Percentiles rank a stretch among this genome's conserved stretches.
These are phyloP conservation scores for Heliconius hortense DNA, from an alignment of 2,888 invertebrate species.

Conservation along the genomic window DNA sequence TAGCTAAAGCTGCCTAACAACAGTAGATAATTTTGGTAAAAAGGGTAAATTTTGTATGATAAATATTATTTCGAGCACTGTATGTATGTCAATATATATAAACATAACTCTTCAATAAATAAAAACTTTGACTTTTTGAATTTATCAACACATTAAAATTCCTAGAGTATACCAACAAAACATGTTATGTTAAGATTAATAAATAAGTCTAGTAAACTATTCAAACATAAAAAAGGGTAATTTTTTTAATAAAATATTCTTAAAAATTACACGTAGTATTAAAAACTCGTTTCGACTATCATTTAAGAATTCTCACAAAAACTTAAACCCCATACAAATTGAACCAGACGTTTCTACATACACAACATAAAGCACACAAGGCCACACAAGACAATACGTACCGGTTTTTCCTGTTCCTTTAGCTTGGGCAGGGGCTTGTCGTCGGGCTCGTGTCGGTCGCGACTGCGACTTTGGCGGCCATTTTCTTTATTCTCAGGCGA, in stretches of 20 bases:
- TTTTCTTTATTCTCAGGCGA: constrained; percentile 47
- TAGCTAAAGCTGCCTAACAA: background rate
- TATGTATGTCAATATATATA: no score
- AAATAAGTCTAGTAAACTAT: background rate
- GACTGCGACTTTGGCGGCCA: constrained; percentile 62
- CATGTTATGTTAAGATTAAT: background rate
- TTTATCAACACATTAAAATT: no score
- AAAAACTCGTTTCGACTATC: background rate
- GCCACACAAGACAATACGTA: constrained; percentile 58
- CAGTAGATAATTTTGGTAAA: background rate
- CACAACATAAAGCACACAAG: background rate
- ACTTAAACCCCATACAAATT: background rate
- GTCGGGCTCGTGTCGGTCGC: constrained; percentile 60
- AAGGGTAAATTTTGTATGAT: no score
- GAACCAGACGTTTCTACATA: background rate
- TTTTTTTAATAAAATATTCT: background rate
- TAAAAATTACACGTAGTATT: background rate
- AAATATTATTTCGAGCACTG: no score
- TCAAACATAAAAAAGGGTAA: background rate
- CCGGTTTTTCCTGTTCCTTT: constrained; percentile 87
- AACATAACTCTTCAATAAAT: no score
- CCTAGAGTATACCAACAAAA: background rate
- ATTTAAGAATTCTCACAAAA: constrained; percentile 1
- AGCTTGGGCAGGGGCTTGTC: constrained; percentile 85
- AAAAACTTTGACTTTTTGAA: no score